Conservation (phyloP, 2,113 vertebrate species). For the Anhinga anhinga region DNA sequence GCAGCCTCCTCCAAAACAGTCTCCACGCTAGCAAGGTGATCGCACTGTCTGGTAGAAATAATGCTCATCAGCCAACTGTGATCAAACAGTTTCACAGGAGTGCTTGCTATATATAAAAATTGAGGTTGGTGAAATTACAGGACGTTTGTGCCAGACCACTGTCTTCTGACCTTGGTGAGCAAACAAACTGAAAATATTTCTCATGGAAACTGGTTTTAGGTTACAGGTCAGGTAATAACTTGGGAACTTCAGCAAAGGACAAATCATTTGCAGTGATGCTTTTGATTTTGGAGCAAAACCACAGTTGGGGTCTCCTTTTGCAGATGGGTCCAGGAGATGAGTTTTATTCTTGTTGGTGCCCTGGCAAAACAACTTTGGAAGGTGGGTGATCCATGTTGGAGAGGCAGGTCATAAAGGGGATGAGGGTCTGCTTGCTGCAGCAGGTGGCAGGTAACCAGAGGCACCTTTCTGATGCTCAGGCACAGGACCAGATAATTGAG, state of each 20-base stretch:
- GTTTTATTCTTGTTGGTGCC: background rate
- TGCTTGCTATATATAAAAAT: conserved; percentile 10
- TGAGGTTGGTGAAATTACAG: background rate
- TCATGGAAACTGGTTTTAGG: background rate
- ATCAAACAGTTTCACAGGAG: conserved; percentile 24
- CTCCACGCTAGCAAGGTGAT: conserved; percentile 4
- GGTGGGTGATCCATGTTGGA: rapidly evolving
- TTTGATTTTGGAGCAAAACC: background rate
- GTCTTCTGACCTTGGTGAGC: background rate
- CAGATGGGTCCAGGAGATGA: background rate
- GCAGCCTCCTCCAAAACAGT: conserved; percentile 18
- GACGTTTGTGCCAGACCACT: background rate
- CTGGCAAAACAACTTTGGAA: background rate
- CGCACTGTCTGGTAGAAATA: conserved; percentile 38
- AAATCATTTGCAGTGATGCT: background rate
- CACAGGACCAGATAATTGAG: background rate
- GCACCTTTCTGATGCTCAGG: background rate
- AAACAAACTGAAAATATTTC: conserved; percentile 23
- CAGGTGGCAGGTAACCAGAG: background rate
- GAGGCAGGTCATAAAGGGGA: background rate
- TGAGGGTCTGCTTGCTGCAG: background rate
- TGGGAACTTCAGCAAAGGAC: background rate
- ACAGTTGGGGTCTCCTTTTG: background rate
- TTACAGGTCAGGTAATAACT: background rate
- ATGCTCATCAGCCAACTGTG: background rate